A percentile compares a stretch with the other conserved stretches of the same genome.
phyloP scores from a whole-genome alignment of 2,888 invertebrate genomes.

The Deilephila porcellus region DNA sequence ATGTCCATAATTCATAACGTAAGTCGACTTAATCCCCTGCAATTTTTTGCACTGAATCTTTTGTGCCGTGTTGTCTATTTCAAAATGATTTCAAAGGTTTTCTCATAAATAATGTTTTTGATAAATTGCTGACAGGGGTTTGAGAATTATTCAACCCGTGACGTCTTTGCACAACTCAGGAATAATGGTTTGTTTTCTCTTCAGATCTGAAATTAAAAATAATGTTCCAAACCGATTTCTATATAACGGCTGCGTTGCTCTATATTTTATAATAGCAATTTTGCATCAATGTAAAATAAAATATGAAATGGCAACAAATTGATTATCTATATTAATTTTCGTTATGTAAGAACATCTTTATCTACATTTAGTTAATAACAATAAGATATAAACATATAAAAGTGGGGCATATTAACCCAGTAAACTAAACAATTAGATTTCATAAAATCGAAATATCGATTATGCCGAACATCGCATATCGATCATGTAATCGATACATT shows the following conservation, averaged over 20 bases:
- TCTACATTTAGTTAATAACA: no score
- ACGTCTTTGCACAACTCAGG: neutral
- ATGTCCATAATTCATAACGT: neutral
- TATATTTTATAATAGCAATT: no score
- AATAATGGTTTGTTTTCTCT: slow-evolving; percentile 11
- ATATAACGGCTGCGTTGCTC: no score
- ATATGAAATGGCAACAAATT: neutral
- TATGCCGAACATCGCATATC: neutral
- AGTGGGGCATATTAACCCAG: no score
- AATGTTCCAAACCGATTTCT: no score
- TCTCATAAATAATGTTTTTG: slow-evolving; percentile 15
- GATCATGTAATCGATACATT: slow-evolving; percentile 9
- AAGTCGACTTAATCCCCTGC: neutral
- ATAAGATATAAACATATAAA: no score
- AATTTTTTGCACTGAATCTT: slow-evolving; percentile 13
- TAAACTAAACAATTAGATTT: no score
- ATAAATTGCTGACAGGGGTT: slow-evolving; percentile 18
- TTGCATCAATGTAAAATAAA: no score
- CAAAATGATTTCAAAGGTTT: neutral
- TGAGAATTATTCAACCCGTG: slow-evolving; percentile 5
- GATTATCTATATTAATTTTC: neutral
- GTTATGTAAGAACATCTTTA: neutral
- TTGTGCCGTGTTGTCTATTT: neutral
- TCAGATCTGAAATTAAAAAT: neutral
- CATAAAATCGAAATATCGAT: neutral